Evolutionary conservation across 2,797 vertebrate species (phyloP).

Genomic region (Gymnothorax reevesii): DNA sequence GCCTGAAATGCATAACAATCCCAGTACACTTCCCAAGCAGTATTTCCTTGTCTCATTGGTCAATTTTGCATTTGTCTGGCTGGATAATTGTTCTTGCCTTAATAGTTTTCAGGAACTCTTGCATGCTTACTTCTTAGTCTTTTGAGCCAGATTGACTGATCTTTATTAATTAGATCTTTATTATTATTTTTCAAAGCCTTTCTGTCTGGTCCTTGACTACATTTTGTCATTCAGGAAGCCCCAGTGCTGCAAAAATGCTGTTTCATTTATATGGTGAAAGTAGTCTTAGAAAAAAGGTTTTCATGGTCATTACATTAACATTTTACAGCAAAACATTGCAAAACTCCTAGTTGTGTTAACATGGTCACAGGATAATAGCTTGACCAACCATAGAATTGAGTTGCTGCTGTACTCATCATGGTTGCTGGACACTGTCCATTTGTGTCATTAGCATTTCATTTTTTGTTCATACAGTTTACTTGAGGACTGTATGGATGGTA

Average conservation of each 20-base stretch:
- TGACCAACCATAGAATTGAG: not conserved
- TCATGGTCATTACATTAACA: no score
- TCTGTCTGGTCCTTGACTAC: not conserved
- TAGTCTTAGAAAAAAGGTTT: no score
- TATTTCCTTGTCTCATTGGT: not conserved
- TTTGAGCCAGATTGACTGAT: not conserved
- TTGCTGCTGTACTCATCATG: not conserved
- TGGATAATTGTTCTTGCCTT: not conserved
- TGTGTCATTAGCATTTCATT: not conserved
- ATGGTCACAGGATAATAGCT: not conserved
- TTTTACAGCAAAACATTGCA: no score
- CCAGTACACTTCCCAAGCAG: not conserved
- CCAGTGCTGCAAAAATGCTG: no score
- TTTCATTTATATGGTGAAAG: no score
- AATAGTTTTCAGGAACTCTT: no score
- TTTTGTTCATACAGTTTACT: not conserved
- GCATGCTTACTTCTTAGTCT: not conserved
- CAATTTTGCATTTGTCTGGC: not conserved
- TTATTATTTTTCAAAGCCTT: not conserved
- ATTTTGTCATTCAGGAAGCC: no score
- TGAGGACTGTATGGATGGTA: no score
- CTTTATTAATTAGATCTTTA: no score
- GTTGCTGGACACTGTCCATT: not conserved
- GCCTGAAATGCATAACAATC: not conserved
- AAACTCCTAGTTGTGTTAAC: no score